phyloP scores from a whole-genome alignment of 2,888 invertebrate species.

The Zootermopsis nevadensis region DNA sequence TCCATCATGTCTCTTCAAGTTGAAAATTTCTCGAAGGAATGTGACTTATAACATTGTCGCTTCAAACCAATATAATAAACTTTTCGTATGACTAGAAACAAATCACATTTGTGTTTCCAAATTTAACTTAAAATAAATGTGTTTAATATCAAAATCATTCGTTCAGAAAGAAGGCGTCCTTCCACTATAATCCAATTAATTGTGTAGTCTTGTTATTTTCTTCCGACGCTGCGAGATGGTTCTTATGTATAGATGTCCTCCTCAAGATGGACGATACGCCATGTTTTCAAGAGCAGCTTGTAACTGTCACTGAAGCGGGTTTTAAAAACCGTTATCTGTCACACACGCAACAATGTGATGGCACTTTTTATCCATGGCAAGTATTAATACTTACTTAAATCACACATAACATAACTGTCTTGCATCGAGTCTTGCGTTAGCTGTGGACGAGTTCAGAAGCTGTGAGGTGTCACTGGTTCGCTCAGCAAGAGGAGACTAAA shows the following conservation, averaged over 20 bases:
- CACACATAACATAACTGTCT: not conserved
- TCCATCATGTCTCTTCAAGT: not conserved
- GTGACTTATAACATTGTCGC: not conserved
- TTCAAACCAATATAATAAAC: not conserved
- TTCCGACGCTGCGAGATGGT: not conserved
- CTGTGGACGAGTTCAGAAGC: not conserved
- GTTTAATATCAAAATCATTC: not conserved
- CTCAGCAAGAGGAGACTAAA: constrained; percentile 9
- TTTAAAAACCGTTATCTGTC: not conserved
- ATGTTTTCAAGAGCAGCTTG: not conserved
- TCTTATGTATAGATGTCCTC: not conserved
- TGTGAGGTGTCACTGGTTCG: constrained; percentile 6
- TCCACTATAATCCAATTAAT: not conserved
- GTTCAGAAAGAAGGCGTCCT: not conserved
- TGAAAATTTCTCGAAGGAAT: not conserved
- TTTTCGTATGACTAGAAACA: not conserved
- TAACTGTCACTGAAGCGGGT: not conserved
- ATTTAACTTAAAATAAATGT: not conserved
- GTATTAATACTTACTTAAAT: not conserved
- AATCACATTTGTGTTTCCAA: not conserved
- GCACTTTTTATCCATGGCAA: not conserved
- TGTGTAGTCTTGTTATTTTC: not conserved
- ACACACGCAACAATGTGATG: not conserved
- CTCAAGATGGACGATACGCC: not conserved
- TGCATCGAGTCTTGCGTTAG: too few relatives aligned